Base-by-base conservation (phyloP, 2,797 vertebrate genomes). In the Nothura maculosa region DNA sequence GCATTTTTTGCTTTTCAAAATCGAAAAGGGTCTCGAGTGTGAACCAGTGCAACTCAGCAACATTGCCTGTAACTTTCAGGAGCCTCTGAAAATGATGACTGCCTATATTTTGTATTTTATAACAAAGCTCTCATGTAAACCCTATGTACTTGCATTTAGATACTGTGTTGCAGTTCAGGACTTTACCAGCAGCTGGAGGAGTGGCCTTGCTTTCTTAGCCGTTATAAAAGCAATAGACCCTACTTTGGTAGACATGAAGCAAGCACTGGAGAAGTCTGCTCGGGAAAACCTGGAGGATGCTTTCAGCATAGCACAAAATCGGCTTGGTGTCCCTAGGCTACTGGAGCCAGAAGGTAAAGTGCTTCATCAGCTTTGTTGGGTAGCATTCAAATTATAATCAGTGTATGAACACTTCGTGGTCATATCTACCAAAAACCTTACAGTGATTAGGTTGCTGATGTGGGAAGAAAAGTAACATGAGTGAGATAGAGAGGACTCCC, bases 121-220 rank as follows among this genome's bases (percentile, higher is more conserved):
- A 81, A 81, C 32, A 45, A n/a, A 64, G 57, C 50, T 48, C 78
- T n/a, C n/a, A 12, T 58, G 27, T 89, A 67, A 85, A 77, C 68
- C 61, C 7, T 66, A 12, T 67, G 36, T 77, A 28, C 80, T 68
- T 79, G 74, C 79, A 7, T 86, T 20, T 85, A 99, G 99, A 97
- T 99, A 99, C 18, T 98, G 99, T 5, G 99, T 99, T 89, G 99
- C 99, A 3, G 98, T 99, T 89, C 98, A 99, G 92, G 99, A 99
- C 97, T 99, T 99, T 91, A 98, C 98, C 10, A 98, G 98, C 97
- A 99, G 99, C 86, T 99, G 99, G 99, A 98, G 97, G 66, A 99
- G 99, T 25, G 99, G 99, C 81, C 97, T 99, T 89, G 99, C 99
- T 62, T 99, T 99, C 97, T 97, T 99, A 96, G 99, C 99, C 0